phyloP scores from a whole-genome alignment of 2,113 vertebrate genomes.

The Tretioscincus oriximinensis region DNA sequence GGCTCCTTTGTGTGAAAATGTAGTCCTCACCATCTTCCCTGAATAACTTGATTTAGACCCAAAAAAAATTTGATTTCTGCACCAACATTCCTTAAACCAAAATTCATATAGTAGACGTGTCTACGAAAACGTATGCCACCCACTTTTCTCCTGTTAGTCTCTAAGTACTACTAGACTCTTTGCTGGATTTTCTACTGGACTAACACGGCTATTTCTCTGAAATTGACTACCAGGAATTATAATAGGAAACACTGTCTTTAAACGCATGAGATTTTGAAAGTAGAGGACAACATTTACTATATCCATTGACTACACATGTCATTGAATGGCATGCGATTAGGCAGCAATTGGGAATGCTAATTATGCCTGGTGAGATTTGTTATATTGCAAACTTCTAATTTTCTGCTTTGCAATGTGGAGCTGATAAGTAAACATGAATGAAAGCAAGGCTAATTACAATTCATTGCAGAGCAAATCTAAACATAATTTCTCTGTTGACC shows the following conservation, averaged over 20 bases:
- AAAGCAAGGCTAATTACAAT: conserved; percentile 42
- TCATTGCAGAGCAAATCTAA: conserved; percentile 45
- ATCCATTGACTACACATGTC: conserved; percentile 51
- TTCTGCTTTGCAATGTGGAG: conserved; percentile 63
- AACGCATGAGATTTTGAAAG: conserved; percentile 23
- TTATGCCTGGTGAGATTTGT: conserved; percentile 55
- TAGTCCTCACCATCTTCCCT: no score
- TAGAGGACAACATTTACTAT: conserved; percentile 42
- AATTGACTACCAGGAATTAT: no score
- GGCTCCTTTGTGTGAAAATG: no score
- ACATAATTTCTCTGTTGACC: conserved; percentile 52
- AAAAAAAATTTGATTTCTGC: no score
- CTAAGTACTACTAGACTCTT: no score
- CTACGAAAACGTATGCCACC: no score
- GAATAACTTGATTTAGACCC: no score
- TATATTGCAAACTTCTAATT: conserved; percentile 55
- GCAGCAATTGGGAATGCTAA: conserved; percentile 61
- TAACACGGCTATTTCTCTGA: no score
- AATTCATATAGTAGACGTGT: no score
- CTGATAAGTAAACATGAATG: conserved; percentile 50
- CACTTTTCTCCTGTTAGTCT: no score
- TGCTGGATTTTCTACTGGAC: no score
- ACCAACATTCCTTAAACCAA: no score
- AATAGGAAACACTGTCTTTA: conserved; percentile 47
- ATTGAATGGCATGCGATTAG: conserved; percentile 55